A percentile compares a stretch with the other conserved stretches of the same genome.
Evolutionary conservation across 1,140 invertebrate genomes (phyloP).

Genomic region (Drosophila parvula): DNA sequence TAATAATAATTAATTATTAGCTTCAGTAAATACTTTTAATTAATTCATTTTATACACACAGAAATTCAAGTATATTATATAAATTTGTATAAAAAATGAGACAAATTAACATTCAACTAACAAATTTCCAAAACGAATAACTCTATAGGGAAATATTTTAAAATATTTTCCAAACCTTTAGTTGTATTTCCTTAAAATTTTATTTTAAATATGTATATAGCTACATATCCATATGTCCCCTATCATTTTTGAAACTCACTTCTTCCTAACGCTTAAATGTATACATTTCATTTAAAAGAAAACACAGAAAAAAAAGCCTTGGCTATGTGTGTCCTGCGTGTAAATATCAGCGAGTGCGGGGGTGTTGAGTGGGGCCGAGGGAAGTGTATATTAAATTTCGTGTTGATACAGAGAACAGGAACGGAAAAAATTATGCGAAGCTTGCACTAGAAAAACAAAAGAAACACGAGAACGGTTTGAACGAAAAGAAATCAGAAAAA

Average conservation of each 20-base stretch:
- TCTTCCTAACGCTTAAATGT: slow-evolving; percentile 50
- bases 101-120: too few relatives aligned
- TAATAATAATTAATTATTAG: too few relatives aligned
- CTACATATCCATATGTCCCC: neutral
- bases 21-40: too few relatives aligned
- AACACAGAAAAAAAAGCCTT: slow-evolving; percentile 41
- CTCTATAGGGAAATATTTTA: too few relatives aligned
- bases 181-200: neutral
- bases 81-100: too few relatives aligned
- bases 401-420: slow-evolving; percentile 56
- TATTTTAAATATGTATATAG: neutral
- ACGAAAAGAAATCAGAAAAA: slow-evolving; percentile 67
- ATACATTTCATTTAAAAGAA: slow-evolving; percentile 62
- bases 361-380: slow-evolving; percentile 7
- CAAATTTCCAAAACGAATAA: too few relatives aligned
- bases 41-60: too few relatives aligned
- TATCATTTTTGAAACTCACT: neutral
- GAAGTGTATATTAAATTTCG: slow-evolving; percentile 73
- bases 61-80: too few relatives aligned
- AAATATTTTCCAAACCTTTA: too few relatives aligned
- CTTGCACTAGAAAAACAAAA: slow-evolving; percentile 74
- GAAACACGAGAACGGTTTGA: slow-evolving; percentile 46
- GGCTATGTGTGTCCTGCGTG: slow-evolving; percentile 43
- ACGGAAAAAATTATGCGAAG: slow-evolving; percentile 64
- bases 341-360: slow-evolving; percentile 50